Conservation (phyloP, 2,797 vertebrate genomes). For the Neoniphon sammara region DNA sequence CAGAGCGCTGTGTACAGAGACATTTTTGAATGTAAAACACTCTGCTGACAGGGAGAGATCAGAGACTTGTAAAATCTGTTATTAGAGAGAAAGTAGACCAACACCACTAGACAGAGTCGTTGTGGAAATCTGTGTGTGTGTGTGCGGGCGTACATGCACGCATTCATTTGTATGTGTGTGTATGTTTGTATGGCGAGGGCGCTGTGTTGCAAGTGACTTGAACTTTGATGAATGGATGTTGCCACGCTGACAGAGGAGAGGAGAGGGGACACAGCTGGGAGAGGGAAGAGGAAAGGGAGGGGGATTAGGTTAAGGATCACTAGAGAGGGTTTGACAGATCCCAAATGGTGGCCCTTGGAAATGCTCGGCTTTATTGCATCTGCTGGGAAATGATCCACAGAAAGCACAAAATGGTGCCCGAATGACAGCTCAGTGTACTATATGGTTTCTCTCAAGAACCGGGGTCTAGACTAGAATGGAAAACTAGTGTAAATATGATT, state of each 20-base stretch:
- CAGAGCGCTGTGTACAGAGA: slow-evolving; percentile 52
- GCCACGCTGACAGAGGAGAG: slow-evolving; percentile 57
- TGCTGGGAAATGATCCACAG: slow-evolving; percentile 60
- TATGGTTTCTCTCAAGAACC: slow-evolving; percentile 23
- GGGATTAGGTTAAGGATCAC: slow-evolving; percentile 62
- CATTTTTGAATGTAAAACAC: slow-evolving; percentile 61
- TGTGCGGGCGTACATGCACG: background rate
- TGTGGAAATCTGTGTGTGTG: slow-evolving; percentile 15
- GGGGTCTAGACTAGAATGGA: slow-evolving; percentile 3
- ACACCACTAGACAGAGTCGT: slow-evolving; percentile 3
- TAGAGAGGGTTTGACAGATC: slow-evolving; percentile 69
- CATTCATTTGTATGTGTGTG: background rate
- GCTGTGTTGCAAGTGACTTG: slow-evolving; percentile 22
- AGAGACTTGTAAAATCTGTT: slow-evolving; percentile 40
- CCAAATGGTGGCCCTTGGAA: slow-evolving; percentile 62
- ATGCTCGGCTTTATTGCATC: slow-evolving; percentile 65
- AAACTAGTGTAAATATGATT: slow-evolving; percentile 35
- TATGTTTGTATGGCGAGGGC: slow-evolving; percentile 11
- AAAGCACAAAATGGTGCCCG: slow-evolving; percentile 49
- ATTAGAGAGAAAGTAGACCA: slow-evolving; percentile 2
- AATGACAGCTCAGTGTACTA: slow-evolving; percentile 30
- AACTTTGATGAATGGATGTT: slow-evolving; percentile 60
- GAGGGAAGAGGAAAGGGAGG: slow-evolving; percentile 15
- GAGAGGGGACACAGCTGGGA: slow-evolving; percentile 60
- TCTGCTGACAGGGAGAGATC: slow-evolving; percentile 53